phyloP scores from a whole-genome alignment of 1,140 invertebrate genomes.

The Atta cephalotes region DNA sequence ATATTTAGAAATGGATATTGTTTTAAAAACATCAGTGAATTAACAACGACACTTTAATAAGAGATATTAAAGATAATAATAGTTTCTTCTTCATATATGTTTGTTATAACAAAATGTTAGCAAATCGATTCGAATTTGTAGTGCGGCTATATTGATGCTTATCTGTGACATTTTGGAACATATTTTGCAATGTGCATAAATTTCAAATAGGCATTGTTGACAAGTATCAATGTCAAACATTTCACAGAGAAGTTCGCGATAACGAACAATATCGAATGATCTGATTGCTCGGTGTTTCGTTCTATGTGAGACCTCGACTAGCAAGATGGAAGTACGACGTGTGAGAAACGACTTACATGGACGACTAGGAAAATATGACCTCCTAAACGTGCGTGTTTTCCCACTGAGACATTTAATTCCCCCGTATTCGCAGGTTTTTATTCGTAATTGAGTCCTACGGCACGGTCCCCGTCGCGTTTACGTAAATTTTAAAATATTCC shows the following conservation, averaged over 20 bases:
- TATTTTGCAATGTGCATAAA: constrained; percentile 41
- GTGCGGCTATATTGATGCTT: not conserved
- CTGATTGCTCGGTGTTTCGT: constrained; percentile 34
- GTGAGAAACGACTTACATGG: constrained; percentile 33
- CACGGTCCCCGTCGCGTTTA: constrained; percentile 47
- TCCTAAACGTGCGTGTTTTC: constrained; percentile 44
- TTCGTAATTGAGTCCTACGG: constrained; percentile 62
- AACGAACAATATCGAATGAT: constrained; percentile 5
- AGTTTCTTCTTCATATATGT: not conserved
- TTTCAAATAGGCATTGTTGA: constrained; percentile 24
- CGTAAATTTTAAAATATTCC: constrained; percentile 64
- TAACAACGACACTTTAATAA: not conserved
- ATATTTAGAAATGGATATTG: not conserved
- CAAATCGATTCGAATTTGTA: not conserved
- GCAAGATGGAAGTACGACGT: not conserved
- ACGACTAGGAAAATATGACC: constrained; percentile 8
- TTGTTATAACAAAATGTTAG: not conserved
- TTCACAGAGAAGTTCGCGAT: not conserved
- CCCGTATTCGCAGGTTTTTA: constrained; percentile 39
- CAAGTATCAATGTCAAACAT: constrained; percentile 30
- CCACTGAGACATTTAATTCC: constrained; percentile 57
- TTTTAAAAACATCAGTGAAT: not conserved
- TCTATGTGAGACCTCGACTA: not conserved
- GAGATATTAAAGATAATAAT: not conserved
- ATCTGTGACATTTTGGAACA: not conserved